Conservation (phyloP, 2,113 vertebrate genomes). For the Dasypus novemcinctus region DNA sequence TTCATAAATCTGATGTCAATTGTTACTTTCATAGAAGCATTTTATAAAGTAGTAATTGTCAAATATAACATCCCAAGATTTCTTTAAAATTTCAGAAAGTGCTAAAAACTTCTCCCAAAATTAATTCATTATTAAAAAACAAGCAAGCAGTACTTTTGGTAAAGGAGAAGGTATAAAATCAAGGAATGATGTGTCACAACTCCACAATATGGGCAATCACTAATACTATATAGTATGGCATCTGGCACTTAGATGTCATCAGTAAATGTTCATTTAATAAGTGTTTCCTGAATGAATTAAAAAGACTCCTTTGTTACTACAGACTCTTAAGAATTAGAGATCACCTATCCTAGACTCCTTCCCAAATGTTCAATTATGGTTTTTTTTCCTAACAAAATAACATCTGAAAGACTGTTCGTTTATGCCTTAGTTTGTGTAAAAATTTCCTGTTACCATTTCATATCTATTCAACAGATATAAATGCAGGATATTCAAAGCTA, state of each 20-base stretch:
- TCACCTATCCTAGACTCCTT: not conserved
- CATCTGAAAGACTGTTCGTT: not conserved
- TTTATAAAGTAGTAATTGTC: not conserved
- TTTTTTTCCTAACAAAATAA: not conserved
- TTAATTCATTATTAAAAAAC: not conserved
- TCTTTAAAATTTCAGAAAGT: constrained; percentile 27
- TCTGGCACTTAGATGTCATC: not conserved
- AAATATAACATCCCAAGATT: not conserved
- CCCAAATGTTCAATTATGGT: not conserved
- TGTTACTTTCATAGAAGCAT: not conserved
- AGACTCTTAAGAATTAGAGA: not conserved
- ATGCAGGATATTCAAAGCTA: not conserved
- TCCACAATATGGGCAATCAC: not conserved
- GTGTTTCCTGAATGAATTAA: not conserved
- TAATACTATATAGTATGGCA: not conserved
- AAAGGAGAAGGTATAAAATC: not conserved
- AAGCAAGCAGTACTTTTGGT: not conserved
- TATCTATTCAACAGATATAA: not conserved
- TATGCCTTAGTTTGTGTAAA: not conserved
- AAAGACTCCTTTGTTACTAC: not conserved
- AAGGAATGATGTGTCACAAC: not conserved
- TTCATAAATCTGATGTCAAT: not conserved
- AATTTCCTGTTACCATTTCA: not conserved
- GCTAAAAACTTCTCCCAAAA: constrained; percentile 27
- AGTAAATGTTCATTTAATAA: not conserved